A percentile compares a stretch with the other conserved stretches of the same genome.
Evolutionary conservation across 2,888 invertebrate genomes (phyloP).

Genomic region (Syritta pipiens): DNA sequence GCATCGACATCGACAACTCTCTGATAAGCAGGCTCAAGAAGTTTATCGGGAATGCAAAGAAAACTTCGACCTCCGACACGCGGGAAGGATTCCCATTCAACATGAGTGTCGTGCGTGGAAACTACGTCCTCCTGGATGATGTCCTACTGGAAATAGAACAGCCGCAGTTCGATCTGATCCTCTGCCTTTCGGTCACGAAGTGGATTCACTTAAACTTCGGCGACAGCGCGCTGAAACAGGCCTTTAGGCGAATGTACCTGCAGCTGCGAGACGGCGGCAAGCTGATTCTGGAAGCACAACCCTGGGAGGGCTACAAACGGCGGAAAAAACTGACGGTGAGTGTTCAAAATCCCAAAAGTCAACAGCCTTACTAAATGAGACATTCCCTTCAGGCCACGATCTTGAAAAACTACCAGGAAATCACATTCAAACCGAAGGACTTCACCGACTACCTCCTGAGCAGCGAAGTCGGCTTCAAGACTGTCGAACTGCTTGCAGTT

Average conservation of each 20-base stretch:
- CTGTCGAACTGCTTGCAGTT: conserved; percentile 82
- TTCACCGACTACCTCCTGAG: conserved; percentile 85
- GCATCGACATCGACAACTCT: conserved; percentile 90
- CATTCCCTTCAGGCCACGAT: conserved; percentile 71
- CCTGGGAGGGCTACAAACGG: conserved; percentile 88
- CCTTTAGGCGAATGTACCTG: conserved; percentile 88
- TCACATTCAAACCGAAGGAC: conserved; percentile 84
- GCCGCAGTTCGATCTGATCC: conserved; percentile 89
- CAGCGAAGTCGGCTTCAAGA: conserved; percentile 84
- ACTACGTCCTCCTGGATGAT: conserved; percentile 90
- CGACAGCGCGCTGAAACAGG: conserved; percentile 89
- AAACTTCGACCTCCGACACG: conserved; percentile 52
- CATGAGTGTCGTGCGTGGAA: conserved; percentile 87
- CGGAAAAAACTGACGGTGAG: conserved; percentile 84
- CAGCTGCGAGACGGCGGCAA: conserved; percentile 89
- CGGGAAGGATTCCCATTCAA: conserved; percentile 86
- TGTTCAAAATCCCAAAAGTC: conserved; percentile 72
- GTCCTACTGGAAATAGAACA: conserved; percentile 85
- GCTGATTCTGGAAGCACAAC: conserved; percentile 90
- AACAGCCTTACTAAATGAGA: background rate
- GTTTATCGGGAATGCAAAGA: conserved; percentile 54
- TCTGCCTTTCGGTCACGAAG: conserved; percentile 92
- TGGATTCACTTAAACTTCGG: conserved; percentile 96
- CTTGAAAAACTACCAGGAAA: conserved; percentile 81
- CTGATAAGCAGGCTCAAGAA: conserved; percentile 81